phyloP scores from a whole-genome alignment of 1,140 invertebrate species.

The Brachionus calyciflorus region DNA sequence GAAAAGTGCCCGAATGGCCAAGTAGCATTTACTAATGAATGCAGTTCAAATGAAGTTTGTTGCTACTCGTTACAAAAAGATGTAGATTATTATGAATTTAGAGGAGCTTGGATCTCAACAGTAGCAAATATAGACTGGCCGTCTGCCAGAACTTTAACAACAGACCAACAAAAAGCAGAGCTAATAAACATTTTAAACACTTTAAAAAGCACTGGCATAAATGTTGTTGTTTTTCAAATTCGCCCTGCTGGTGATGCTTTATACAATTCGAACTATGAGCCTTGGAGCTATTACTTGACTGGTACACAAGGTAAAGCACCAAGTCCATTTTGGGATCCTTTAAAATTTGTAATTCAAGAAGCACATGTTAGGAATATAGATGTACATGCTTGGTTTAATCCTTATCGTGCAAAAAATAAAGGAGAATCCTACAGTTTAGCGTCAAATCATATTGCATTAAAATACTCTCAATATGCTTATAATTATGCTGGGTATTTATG shows the following conservation, averaged over 20 bases:
- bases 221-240: slow-evolving; percentile 55
- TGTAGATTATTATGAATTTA: slow-evolving; percentile 50
- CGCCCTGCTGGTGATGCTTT: slow-evolving; percentile 52
- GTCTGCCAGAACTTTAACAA: slow-evolving; percentile 49
- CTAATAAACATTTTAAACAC: slow-evolving; percentile 50
- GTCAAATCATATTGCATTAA: slow-evolving; percentile 52
- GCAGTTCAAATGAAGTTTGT: slow-evolving; percentile 14
- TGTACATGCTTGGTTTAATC: slow-evolving; percentile 58
- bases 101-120: slow-evolving; percentile 55
- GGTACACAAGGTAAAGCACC: slow-evolving; percentile 54
- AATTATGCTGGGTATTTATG: slow-evolving; percentile 52
- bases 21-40: slow-evolving; percentile 15
- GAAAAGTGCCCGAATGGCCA: slow-evolving; percentile 10
- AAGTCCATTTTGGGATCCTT: slow-evolving; percentile 53
- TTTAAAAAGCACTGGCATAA: slow-evolving; percentile 51
- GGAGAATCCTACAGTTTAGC: slow-evolving; percentile 49
- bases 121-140: slow-evolving; percentile 59
- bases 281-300: slow-evolving; percentile 56
- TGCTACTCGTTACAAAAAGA: slow-evolving; percentile 40
- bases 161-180: slow-evolving; percentile 52
- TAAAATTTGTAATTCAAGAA: slow-evolving; percentile 51
- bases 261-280: slow-evolving; percentile 53
- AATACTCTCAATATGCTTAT: slow-evolving; percentile 52
- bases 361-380: slow-evolving; percentile 53
- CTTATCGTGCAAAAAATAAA: slow-evolving; percentile 50